Percentiles rank a stretch among this genome's conserved stretches.
Conservation (phyloP, 2,113 vertebrate genomes). For the Myotis yumanensis region DNA sequence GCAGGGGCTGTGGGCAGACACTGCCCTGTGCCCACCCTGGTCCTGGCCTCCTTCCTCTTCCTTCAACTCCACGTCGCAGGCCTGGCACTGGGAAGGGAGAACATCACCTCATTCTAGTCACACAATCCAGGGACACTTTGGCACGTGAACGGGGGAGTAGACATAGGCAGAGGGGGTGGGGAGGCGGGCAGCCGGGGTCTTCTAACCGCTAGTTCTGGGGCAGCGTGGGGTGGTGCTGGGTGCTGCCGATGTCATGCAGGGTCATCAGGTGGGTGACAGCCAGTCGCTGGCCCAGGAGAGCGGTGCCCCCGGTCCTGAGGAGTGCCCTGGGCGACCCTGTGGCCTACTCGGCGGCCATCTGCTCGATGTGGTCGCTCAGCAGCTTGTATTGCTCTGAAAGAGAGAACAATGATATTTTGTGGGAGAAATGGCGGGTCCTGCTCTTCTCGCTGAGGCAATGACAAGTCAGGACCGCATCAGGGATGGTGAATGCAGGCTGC, state of each 20-base stretch:
- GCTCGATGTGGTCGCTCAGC: conserved; percentile 95
- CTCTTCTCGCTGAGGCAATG: fast-evolving
- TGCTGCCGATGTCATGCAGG: conserved; percentile 81
- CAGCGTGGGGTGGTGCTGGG: conserved; percentile 57
- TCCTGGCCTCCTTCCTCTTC: background rate
- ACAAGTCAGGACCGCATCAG: fast-evolving
- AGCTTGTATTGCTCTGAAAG: conserved; percentile 95
- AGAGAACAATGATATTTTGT: fast-evolving
- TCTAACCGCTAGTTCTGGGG: conserved; percentile 72
- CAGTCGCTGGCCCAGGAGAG: conserved; percentile 41
- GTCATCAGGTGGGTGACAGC: conserved; percentile 71
- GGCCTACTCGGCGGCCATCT: conserved; percentile 90
- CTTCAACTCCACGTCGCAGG: background rate
- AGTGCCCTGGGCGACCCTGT: fast-evolving
- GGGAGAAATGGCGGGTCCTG: fast-evolving
- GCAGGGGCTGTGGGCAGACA: background rate
- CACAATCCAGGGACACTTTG: conserved; percentile 42
- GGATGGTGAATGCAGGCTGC: fast-evolving
- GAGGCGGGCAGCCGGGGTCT: background rate
- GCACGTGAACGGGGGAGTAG: background rate
- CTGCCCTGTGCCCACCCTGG: background rate
- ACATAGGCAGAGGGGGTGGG: conserved; percentile 31
- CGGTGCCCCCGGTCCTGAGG: fast-evolving
- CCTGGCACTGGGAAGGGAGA: background rate
- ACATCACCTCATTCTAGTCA: background rate